Conservation (phyloP, 1,140 invertebrate species). For the Leptinotarsa lineolata region DNA sequence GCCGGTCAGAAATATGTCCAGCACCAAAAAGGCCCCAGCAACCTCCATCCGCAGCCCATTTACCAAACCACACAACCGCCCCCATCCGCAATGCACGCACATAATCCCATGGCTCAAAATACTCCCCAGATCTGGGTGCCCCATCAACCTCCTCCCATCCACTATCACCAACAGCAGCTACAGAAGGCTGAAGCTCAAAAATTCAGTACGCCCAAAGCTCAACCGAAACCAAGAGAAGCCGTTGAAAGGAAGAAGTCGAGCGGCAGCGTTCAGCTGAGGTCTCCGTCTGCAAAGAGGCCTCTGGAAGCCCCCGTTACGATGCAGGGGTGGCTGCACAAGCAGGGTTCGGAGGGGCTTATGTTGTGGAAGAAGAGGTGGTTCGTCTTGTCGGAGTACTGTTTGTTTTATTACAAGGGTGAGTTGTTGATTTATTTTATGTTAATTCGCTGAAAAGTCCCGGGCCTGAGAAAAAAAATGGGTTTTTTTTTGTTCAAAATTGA, state of each 20-base stretch:
- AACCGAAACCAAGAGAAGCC: slow-evolving; percentile 30
- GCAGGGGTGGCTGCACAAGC: slow-evolving; percentile 86
- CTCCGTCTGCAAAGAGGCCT: slow-evolving; percentile 77
- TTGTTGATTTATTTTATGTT: slow-evolving; percentile 30
- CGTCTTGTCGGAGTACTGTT: slow-evolving; percentile 89
- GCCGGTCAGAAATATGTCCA: slow-evolving; percentile 24
- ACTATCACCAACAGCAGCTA: slow-evolving; percentile 50
- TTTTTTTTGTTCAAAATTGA: too few relatives aligned
- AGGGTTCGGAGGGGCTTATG: slow-evolving; percentile 88
- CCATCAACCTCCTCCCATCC: slow-evolving; percentile 41
- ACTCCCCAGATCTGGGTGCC: slow-evolving; percentile 49
- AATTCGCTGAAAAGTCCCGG: too few relatives aligned
- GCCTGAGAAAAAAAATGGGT: too few relatives aligned
- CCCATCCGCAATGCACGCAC: slow-evolving; percentile 44
- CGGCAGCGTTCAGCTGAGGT: slow-evolving; percentile 66
- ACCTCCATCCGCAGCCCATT: slow-evolving; percentile 27
- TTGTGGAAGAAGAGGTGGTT: slow-evolving; percentile 96
- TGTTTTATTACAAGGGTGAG: slow-evolving; percentile 94
- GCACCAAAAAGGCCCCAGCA: slow-evolving; percentile 41
- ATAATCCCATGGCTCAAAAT: slow-evolving; percentile 39
- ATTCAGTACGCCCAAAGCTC: slow-evolving; percentile 28
- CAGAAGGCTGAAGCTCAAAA: slow-evolving; percentile 50
- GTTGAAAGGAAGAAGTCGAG: slow-evolving; percentile 52
- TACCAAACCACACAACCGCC: slow-evolving; percentile 40
- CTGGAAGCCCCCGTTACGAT: slow-evolving; percentile 80